Percentiles rank a stretch among this genome's conserved stretches.
Conservation (phyloP, 2,888 invertebrate species). For the Dasysyrphus albostriatus region DNA sequence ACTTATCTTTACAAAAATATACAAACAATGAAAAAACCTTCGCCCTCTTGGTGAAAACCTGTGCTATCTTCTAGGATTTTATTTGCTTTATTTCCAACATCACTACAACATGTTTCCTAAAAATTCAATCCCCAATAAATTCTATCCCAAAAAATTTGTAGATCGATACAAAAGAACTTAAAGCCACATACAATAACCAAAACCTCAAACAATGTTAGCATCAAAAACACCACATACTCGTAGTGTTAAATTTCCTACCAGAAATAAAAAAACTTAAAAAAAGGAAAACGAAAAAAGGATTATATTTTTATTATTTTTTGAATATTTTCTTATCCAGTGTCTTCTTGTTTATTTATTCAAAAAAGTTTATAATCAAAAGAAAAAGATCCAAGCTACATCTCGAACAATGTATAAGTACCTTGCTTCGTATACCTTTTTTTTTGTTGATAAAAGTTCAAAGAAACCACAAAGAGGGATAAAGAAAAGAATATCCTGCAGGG, state of each 20-base stretch:
- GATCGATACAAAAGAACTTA: no score
- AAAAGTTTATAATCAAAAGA: neutral
- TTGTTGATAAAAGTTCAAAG: constrained; percentile 21
- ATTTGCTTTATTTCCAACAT: no score
- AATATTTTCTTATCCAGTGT: neutral
- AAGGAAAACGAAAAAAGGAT: neutral
- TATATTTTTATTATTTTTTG: neutral
- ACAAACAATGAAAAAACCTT: no score
- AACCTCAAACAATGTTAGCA: no score
- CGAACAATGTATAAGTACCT: neutral
- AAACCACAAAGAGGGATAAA: neutral
- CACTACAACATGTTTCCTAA: no score
- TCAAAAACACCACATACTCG: neutral
- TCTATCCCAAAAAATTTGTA: no score
- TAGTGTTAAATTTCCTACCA: neutral
- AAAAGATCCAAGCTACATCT: neutral
- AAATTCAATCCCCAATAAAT: no score
- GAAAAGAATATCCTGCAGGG: neutral
- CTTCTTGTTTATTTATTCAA: neutral
- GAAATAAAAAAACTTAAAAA: neutral
- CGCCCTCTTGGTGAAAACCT: no score
- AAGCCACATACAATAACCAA: no score
- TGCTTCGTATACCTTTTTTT: neutral
- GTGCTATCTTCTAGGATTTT: no score
- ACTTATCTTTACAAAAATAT: no score